phyloP scores from a whole-genome alignment of 2,888 invertebrate species.

The Xanthia togata region DNA sequence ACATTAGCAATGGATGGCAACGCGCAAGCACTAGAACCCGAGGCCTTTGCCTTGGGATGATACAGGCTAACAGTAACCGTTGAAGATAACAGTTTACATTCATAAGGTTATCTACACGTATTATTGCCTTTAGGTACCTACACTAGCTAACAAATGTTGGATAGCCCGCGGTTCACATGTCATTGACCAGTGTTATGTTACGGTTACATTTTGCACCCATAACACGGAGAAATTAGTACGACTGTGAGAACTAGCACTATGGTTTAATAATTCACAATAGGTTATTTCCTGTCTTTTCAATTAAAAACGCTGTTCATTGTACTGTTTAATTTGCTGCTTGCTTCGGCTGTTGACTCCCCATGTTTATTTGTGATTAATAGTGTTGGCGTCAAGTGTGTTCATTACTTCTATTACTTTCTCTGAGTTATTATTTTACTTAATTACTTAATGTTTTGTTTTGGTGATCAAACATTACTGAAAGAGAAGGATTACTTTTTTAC shows the following conservation, averaged over 20 bases:
- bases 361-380: slow-evolving; percentile 30
- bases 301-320: slow-evolving; percentile 43
- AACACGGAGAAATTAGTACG: slow-evolving; percentile 55
- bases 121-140: slow-evolving; percentile 20
- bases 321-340: slow-evolving; percentile 47
- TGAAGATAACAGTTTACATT: slow-evolving; percentile 8
- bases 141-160: slow-evolving; percentile 16
- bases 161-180: slow-evolving; percentile 50
- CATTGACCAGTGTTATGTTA: slow-evolving; percentile 61
- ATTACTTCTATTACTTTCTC: slow-evolving; percentile 9
- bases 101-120: slow-evolving; percentile 21
- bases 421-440: neutral
- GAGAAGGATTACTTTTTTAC: neutral
- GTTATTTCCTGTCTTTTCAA: slow-evolving; percentile 61
- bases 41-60: neutral
- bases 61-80: neutral
- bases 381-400: slow-evolving; percentile 11
- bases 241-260: slow-evolving; percentile 58
- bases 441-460: neutral
- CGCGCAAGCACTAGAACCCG: neutral
- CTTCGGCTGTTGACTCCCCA: slow-evolving; percentile 5
- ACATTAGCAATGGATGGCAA: neutral
- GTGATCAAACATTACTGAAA: neutral
- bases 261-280: slow-evolving; percentile 56
- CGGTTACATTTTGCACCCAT: slow-evolving; percentile 57